A percentile compares a stretch with the other conserved stretches of the same genome.
phyloP scores from a whole-genome alignment of 2,797 vertebrate species.

The Saguinus oedipus region DNA sequence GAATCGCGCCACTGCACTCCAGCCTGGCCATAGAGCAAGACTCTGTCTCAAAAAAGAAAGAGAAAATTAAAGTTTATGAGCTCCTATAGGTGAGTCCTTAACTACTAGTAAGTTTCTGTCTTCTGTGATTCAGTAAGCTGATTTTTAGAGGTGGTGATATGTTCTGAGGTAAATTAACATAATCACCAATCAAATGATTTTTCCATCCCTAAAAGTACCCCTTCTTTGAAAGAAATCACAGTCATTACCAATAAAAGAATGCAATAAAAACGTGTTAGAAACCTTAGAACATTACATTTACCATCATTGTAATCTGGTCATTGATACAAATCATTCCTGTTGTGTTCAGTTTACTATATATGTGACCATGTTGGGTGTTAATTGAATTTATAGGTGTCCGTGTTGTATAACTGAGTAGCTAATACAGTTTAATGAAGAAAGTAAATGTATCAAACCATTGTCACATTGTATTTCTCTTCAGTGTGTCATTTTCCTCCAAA shows the following conservation, averaged over 20 bases:
- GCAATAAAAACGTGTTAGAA: conserved; percentile 26
- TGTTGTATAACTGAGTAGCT: not conserved
- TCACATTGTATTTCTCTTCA: conserved; percentile 30
- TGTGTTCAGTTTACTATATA: not conserved
- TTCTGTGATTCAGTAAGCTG: conserved; percentile 33
- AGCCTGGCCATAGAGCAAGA: too few species aligned
- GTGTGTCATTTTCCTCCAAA: not conserved
- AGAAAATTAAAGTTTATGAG: not conserved
- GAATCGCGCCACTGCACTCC: too few species aligned
- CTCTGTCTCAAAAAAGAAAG: too few species aligned
- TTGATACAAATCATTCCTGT: conserved; percentile 22
- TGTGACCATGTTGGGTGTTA: not conserved
- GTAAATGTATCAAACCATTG: not conserved
- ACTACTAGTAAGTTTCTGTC: conserved; percentile 37
- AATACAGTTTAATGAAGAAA: conserved; percentile 26
- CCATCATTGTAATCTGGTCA: conserved; percentile 4
- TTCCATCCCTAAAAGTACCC: not conserved
- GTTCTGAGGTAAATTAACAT: conserved; percentile 2
- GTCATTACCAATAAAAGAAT: conserved; percentile 44
- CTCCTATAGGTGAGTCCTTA: not conserved
- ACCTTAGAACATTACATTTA: not conserved
- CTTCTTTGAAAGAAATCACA: not conserved
- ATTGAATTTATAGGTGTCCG: not conserved
- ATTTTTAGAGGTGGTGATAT: conserved; percentile 15
- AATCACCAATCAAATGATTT: not conserved